phyloP scores from a whole-genome alignment of 2,797 vertebrate genomes.

The Tapirus indicus region DNA sequence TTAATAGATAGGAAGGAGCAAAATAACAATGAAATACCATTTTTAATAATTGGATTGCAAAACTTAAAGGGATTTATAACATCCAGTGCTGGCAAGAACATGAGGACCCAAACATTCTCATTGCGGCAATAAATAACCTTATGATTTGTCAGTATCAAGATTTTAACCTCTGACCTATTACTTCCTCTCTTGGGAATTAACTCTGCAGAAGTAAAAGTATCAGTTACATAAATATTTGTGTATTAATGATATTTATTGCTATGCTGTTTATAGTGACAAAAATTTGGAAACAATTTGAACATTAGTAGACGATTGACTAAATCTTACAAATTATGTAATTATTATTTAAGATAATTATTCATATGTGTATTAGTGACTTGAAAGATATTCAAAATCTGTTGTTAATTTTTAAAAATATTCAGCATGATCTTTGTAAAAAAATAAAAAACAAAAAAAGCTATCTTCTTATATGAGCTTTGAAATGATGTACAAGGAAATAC shows the following conservation, averaged over 20 bases:
- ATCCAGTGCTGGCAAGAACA: not conserved
- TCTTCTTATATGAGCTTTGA: not conserved
- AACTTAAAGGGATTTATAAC: not conserved
- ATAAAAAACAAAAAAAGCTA: not conserved
- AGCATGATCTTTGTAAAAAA: not conserved
- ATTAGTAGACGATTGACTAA: not conserved
- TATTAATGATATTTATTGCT: conserved; percentile 6
- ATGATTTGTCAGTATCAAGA: not conserved
- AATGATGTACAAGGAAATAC: not conserved
- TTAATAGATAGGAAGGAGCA: conserved; percentile 25
- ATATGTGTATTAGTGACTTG: not conserved
- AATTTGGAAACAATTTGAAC: not conserved
- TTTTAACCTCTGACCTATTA: conserved; percentile 30
- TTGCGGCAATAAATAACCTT: not conserved
- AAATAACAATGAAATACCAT: conserved; percentile 32
- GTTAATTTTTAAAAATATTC: not conserved
- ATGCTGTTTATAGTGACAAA: conserved; percentile 38
- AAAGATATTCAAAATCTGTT: conserved; percentile 22
- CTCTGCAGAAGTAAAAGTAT: not conserved
- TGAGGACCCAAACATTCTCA: not conserved
- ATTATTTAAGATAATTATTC: not conserved
- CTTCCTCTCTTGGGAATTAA: not conserved
- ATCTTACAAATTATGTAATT: conserved; percentile 13
- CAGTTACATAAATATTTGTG: not conserved
- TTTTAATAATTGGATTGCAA: conserved; percentile 16